Evolutionary conservation across 2,888 invertebrate genomes (phyloP).

Genomic region (Drosophila fungiperda): DNA sequence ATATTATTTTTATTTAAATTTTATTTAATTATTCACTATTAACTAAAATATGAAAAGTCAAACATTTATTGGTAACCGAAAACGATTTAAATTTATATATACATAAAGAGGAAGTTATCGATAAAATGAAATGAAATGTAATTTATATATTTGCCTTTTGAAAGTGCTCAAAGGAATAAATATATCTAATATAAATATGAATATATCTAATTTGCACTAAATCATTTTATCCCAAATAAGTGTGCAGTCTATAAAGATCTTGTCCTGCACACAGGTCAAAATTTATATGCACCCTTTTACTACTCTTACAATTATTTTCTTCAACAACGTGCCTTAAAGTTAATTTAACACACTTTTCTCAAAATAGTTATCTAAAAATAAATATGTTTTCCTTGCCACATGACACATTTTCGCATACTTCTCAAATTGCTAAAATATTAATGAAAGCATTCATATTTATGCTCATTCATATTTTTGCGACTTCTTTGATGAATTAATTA

Average conservation of each 20-base stretch:
- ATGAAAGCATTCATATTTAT: neutral
- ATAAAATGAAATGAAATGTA: neutral
- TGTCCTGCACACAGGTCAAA: neutral
- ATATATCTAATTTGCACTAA: no score
- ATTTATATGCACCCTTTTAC: no score
- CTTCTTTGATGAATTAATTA: neutral
- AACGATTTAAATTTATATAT: fast-evolving
- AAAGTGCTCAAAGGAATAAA: neutral
- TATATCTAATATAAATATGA: no score
- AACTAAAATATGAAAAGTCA: neutral
- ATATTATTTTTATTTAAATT: neutral
- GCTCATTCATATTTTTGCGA: neutral
- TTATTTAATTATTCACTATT: neutral
- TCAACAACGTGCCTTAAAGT: neutral
- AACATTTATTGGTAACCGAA: neutral
- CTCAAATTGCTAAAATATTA: neutral
- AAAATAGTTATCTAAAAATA: no score
- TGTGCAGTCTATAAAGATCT: neutral
- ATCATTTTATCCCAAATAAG: no score
- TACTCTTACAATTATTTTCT: no score
- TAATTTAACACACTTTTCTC: neutral
- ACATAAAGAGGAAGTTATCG: neutral
- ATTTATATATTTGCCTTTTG: neutral
- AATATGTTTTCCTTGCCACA: no score
- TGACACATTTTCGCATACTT: no score